A percentile compares a stretch with the other conserved stretches of the same genome.
phyloP scores from a whole-genome alignment of 2,888 invertebrate species.

The Drosophila koepferae region DNA sequence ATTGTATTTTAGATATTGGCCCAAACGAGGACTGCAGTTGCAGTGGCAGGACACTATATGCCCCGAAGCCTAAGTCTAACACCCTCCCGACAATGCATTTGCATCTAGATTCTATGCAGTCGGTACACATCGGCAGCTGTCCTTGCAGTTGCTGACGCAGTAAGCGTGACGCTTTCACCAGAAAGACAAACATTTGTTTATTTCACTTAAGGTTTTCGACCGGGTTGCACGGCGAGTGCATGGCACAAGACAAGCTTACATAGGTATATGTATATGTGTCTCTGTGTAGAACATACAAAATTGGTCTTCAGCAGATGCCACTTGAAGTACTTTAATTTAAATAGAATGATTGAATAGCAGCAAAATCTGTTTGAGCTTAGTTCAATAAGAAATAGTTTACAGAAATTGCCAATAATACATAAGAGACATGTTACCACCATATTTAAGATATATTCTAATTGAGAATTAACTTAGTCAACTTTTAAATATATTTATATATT shows the following conservation, averaged over 20 bases:
- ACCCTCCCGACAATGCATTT: constrained; percentile 22
- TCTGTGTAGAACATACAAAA: neutral
- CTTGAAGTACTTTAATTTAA: constrained; percentile 1
- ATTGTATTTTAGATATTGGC: constrained; percentile 27
- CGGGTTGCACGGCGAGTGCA: constrained; percentile 5
- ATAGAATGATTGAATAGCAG: neutral
- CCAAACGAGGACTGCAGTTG: constrained; percentile 10
- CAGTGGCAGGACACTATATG: constrained; percentile 11
- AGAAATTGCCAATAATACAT: neutral
- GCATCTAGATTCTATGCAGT: constrained; percentile 8
- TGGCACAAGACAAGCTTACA: constrained; percentile 1
- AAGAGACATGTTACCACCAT: neutral
- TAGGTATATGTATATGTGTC: neutral
- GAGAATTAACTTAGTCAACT: neutral
- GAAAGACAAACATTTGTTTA: neutral
- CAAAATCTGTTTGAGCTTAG: neutral
- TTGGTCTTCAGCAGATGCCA: constrained; percentile 19
- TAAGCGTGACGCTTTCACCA: constrained; percentile 52
- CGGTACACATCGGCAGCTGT: constrained; percentile 40
- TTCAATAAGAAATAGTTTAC: neutral
- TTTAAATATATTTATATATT: neutral
- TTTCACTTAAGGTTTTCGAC: constrained; percentile 12
- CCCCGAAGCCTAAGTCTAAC: neutral
- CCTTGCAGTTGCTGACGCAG: constrained; percentile 45
- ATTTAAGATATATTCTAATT: neutral